phyloP scores from a whole-genome alignment of 2,113 vertebrate genomes.

The human (Homo sapiens) region DNA sequence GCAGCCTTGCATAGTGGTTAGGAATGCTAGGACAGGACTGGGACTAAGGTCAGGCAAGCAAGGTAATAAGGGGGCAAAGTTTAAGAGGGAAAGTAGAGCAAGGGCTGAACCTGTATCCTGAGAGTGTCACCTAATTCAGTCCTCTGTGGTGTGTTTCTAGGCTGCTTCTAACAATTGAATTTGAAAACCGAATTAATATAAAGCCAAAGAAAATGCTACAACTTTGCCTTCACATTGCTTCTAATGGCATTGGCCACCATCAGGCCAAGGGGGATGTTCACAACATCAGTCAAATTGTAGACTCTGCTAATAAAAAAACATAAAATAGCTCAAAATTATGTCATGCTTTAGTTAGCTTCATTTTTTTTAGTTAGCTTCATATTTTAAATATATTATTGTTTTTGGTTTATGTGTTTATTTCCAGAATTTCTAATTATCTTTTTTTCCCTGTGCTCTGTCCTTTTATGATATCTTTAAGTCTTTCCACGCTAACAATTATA shows the following conservation, averaged over 20 bases:
- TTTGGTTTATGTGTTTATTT: background rate
- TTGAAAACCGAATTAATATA: background rate
- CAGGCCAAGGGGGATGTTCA: background rate
- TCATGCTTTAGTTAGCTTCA: background rate
- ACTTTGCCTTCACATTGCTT: background rate
- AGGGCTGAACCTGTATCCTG: fast-evolving
- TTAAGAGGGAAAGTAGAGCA: background rate
- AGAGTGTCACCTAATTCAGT: background rate
- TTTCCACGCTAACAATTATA: background rate
- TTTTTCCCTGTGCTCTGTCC: background rate
- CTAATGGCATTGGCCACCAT: background rate
- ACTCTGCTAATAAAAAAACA: background rate
- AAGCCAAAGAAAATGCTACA: background rate
- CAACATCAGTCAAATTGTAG: background rate
- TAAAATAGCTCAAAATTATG: background rate
- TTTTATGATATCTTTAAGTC: background rate
- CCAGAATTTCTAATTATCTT: background rate
- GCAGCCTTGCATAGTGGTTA: background rate
- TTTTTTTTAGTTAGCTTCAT: background rate
- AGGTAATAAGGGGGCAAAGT: background rate
- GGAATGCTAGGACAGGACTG: background rate
- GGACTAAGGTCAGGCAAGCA: background rate
- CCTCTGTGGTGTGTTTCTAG: background rate
- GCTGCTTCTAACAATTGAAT: background rate
- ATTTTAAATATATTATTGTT: background rate